Percentiles rank a stretch among this genome's conserved stretches.
Conservation (phyloP, 2,888 invertebrate species). For the Strigamia crassipes region DNA sequence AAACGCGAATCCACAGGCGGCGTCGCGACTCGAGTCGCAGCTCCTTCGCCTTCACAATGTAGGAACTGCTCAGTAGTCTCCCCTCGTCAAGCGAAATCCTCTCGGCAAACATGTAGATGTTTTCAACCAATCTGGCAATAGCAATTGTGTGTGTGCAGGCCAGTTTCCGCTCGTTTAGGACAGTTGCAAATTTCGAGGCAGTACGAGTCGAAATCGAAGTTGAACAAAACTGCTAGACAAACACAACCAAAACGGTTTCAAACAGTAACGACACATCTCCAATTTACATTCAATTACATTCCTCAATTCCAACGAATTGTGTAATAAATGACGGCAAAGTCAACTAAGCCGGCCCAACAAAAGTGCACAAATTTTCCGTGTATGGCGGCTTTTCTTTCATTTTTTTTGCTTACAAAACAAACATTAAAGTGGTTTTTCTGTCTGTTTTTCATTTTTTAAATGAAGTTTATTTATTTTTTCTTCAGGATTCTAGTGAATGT, state of each 20-base stretch:
- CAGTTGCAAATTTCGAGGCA: background rate
- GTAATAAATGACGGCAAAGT: no score
- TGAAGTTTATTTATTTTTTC: no score
- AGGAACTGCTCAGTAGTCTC: background rate
- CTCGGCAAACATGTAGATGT: conserved; percentile 39
- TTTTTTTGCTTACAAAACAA: no score
- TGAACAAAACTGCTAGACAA: background rate
- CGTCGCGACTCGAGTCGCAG: background rate
- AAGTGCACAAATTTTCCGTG: no score
- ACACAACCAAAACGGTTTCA: background rate
- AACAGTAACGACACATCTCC: background rate
- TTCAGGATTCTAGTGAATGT: no score
- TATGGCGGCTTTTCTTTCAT: no score
- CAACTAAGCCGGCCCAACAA: no score
- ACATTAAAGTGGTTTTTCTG: no score
- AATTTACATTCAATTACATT: background rate
- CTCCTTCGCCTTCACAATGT: background rate
- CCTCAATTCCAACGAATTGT: background rate
- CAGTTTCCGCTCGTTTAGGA: conserved; percentile 20
- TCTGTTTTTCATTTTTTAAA: no score
- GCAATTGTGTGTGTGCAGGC: background rate
- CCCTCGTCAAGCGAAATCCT: conserved; percentile 2
- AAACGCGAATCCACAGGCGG: background rate
- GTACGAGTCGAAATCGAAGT: background rate
- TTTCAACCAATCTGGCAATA: conserved; percentile 28